Base-by-base conservation (phyloP, 2,113 vertebrate genomes). In the Ginglymostoma cirratum region DNA sequence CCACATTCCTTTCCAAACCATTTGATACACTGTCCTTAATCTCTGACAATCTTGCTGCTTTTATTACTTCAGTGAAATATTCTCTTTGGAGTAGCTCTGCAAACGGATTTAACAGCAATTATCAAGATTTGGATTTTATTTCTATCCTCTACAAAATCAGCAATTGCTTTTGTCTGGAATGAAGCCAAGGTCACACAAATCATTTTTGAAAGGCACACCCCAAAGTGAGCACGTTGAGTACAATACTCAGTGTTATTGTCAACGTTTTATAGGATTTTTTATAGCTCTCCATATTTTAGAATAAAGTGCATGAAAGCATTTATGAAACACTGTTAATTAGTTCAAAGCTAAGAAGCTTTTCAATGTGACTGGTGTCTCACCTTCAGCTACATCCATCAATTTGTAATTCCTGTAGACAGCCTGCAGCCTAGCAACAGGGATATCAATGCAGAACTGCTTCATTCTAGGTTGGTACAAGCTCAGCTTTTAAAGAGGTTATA, bases 401-500 rank as follows among this genome's bases (percentile, higher is more conserved):
- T 38, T 19, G 21, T 93, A 34, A 38, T 23, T 66, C 38, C 66
- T 61, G 3, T 93, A 67, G 34, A n/a, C 34, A 93, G 19, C 38
- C 89, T 38, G 89, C n/a, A 38, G 89, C 89, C 89, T 93, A 93
- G 89, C 89, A 93, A 93, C 89, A 38, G n/a, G 89, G 34, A 66
- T 8, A 66, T 93, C 21, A 17, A 10, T n/a, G 89, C 61, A 38
- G 61, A 61, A 66, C n/a, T 93, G 89, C 30, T 66, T 92, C 89
- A 66, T 21, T 66, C 27, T 65, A 30, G 34, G 89, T 38, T 93
- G 0, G 61, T 19, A 0, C 0, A 93, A 66, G 89, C 61, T 66
- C 61, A 67, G 55, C 61, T 23, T 93, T 66, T 66, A 93, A 93
- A 93, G 61, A 21, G 19, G 89, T 61, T 93, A 15, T 65, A 65